Percentiles rank a stretch among this genome's conserved stretches.
Evolutionary conservation across 2,797 vertebrate species (phyloP).

Genomic region (Linurgus olivaceus): DNA sequence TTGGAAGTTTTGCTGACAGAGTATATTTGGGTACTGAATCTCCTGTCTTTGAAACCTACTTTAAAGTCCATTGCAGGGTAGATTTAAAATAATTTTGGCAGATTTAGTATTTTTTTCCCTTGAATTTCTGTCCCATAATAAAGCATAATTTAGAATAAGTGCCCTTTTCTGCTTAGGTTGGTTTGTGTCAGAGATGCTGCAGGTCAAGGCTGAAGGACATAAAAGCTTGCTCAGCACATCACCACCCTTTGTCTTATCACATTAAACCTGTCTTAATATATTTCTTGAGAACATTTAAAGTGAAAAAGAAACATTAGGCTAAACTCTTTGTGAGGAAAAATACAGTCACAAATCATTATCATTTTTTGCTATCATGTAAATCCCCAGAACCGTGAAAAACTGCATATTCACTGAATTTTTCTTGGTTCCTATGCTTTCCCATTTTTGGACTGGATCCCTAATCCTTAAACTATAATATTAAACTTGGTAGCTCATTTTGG

Average conservation of each 20-base stretch:
- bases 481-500: background rate
- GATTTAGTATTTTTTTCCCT: background rate
- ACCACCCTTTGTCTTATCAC: background rate
- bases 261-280: background rate
- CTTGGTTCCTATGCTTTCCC: background rate
- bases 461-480: background rate
- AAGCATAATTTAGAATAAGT: background rate
- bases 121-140: background rate
- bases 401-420: background rate
- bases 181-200: background rate
- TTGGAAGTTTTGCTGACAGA: background rate
- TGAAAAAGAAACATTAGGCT: background rate
- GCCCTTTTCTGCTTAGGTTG: background rate
- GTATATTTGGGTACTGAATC: background rate
- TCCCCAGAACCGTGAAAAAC: background rate
- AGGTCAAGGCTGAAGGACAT: background rate
- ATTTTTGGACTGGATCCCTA: background rate
- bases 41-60: background rate
- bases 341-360: background rate
- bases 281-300: background rate
- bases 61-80: background rate
- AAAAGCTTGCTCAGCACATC: conserved; percentile 4
- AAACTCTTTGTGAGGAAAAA: background rate
- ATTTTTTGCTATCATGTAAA: background rate
- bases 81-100: background rate